Evolutionary conservation across 2,888 invertebrate genomes (phyloP).

Genomic region (Stictocephala bisonia): DNA sequence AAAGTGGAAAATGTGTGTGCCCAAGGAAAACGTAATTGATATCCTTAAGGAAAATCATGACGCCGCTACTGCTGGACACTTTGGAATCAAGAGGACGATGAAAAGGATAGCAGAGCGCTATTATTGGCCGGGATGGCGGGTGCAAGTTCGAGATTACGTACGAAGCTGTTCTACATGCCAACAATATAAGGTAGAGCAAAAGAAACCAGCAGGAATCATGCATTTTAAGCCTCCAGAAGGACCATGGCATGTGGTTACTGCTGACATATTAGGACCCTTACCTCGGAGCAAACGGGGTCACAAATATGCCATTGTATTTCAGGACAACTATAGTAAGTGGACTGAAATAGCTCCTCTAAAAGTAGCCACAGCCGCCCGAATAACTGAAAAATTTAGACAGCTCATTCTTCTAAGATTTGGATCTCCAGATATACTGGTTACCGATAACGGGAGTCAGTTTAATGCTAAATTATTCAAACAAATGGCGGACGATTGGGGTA

Average conservation of each 20-base stretch:
- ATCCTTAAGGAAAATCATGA: not conserved
- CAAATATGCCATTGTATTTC: constrained; percentile 55
- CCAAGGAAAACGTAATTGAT: too few species aligned
- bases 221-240: not conserved
- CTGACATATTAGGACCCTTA: constrained; percentile 60
- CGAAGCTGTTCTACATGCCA: constrained; percentile 1
- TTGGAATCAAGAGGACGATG: not conserved
- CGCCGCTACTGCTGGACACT: not conserved
- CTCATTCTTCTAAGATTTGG: not conserved
- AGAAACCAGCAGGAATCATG: constrained; percentile 17
- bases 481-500: constrained; percentile 19
- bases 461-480: too few species aligned
- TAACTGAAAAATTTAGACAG: not conserved
- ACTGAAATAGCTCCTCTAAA: constrained; percentile 53
- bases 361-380: constrained; percentile 51
- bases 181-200: not conserved
- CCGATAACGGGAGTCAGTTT: constrained; percentile 20
- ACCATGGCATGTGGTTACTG: constrained; percentile 37
- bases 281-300: constrained; percentile 58
- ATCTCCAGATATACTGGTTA: not conserved
- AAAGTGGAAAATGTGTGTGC: not conserved
- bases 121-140: constrained; percentile 5
- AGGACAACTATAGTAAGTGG: constrained; percentile 59
- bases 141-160: not conserved
- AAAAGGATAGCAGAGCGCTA: not conserved